Conservation (phyloP, 1,140 invertebrate genomes). For the Pissodes strobi region DNA sequence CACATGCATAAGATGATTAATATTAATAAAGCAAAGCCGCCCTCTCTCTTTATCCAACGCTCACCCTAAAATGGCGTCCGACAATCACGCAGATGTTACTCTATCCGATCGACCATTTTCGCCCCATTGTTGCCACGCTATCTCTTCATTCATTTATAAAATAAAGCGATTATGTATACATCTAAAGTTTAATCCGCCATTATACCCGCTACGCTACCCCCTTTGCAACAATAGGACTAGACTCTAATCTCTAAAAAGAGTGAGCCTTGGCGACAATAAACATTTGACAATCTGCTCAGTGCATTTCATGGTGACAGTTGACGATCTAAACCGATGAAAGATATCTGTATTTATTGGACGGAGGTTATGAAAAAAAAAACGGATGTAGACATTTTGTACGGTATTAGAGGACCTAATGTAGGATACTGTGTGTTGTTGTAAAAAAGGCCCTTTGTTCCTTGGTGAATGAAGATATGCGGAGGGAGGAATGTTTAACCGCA, state of each 20-base stretch:
- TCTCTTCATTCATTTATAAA: conserved; percentile 29
- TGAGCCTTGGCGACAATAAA: conserved; percentile 7
- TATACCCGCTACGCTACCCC: conserved; percentile 23
- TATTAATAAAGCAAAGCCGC: too few species aligned
- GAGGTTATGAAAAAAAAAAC: conserved; percentile 21
- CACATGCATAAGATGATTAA: too few species aligned
- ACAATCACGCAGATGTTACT: too few species aligned
- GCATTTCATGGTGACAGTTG: conserved; percentile 10
- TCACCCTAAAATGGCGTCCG: too few species aligned
- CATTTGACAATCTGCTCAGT: conserved; percentile 13
- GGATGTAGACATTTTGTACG: conserved; percentile 34
- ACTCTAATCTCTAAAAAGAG: conserved; percentile 16
- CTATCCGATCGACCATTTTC: not conserved
- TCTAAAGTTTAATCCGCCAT: conserved; percentile 34
- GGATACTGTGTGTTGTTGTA: conserved; percentile 29
- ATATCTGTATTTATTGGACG: conserved; percentile 19
- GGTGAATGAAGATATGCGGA: conserved; percentile 23
- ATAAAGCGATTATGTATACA: conserved; percentile 33
- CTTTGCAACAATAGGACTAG: conserved; percentile 15
- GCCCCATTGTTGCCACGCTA: conserved; percentile 12
- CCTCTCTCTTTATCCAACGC: too few species aligned
- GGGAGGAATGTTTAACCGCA: conserved; percentile 31
- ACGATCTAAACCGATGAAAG: conserved; percentile 2
- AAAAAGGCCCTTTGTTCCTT: conserved; percentile 19
- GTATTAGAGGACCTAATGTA: conserved; percentile 11